Percentiles rank a stretch among this genome's conserved stretches.
phyloP scores from a whole-genome alignment of 1,140 invertebrate genomes.

The Bombus difficillimus region DNA sequence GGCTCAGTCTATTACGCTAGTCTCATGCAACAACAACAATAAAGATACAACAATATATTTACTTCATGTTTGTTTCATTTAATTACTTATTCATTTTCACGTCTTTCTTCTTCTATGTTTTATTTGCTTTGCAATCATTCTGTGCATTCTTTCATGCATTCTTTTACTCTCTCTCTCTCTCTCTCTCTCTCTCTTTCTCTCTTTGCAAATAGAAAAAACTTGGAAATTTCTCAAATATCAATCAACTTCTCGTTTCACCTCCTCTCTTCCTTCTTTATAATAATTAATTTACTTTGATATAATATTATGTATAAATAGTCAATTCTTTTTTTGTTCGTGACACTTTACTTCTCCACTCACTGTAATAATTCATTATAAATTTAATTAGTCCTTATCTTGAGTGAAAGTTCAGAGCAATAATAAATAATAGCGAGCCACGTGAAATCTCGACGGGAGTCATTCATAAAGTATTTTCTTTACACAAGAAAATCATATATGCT shows the following conservation, averaged over 20 bases:
- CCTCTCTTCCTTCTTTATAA: conserved; percentile 16
- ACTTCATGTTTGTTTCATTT: conserved; percentile 68
- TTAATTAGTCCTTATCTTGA: conserved; percentile 57
- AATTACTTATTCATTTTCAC: conserved; percentile 52
- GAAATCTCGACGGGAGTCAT: conserved; percentile 50
- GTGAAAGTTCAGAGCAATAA: conserved; percentile 61
- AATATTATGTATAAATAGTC: conserved; percentile 72
- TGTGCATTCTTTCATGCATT: conserved; percentile 56
- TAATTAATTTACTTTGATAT: conserved; percentile 67
- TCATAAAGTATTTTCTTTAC: conserved; percentile 1
- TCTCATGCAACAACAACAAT: conserved; percentile 81
- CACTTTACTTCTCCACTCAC: neutral
- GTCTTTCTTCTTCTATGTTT: conserved; percentile 44
- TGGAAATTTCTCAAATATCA: conserved; percentile 63
- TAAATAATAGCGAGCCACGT: conserved; percentile 67
- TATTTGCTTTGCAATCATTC: conserved; percentile 58
- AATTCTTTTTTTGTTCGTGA: conserved; percentile 44
- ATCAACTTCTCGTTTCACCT: conserved; percentile 49
- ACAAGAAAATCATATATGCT: neutral
- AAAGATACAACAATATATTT: conserved; percentile 81
- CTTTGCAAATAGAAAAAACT: conserved; percentile 67
- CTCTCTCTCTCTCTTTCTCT: conserved; percentile 4
- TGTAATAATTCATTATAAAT: conserved; percentile 59
- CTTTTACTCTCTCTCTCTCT: conserved; percentile 33
- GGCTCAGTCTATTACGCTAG: conserved; percentile 81